Evolutionary conservation across 2,797 vertebrate species (phyloP).

Genomic region (Leptodactylus fallax): DNA sequence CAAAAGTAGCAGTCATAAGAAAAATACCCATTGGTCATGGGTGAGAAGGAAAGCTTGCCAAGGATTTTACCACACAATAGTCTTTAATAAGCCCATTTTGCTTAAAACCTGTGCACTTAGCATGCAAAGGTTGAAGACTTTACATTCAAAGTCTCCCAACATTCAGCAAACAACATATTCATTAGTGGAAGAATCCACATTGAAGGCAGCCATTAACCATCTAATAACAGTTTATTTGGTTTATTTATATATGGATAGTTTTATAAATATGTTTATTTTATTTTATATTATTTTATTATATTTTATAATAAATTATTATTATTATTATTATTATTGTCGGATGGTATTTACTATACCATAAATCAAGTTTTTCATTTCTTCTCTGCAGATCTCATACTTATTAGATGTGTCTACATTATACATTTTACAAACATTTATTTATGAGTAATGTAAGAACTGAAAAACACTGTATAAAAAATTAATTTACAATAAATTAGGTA

Average conservation of each 20-base stretch:
- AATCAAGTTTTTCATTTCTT: too few species aligned
- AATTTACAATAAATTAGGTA: too few species aligned
- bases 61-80: slow-evolving; percentile 77
- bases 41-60: slow-evolving; percentile 74
- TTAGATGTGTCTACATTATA: too few species aligned
- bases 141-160: slow-evolving; percentile 78
- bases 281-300: too few species aligned
- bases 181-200: slow-evolving; percentile 73
- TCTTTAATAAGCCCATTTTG: slow-evolving; percentile 77
- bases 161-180: slow-evolving; percentile 74
- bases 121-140: slow-evolving; percentile 72
- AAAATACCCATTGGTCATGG: slow-evolving; percentile 82
- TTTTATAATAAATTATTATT: background rate
- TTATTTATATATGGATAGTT: background rate
- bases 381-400: too few species aligned
- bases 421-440: too few species aligned
- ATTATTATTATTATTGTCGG: background rate
- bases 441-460: too few species aligned
- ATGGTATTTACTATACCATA: too few species aligned
- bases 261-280: background rate
- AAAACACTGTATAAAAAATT: too few species aligned
- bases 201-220: slow-evolving; percentile 69
- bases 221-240: background rate
- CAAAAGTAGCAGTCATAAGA: slow-evolving; percentile 81
- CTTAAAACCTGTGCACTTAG: slow-evolving; percentile 69